A percentile compares a stretch with the other conserved stretches of the same genome.
Conservation (phyloP, 2,888 invertebrate genomes). For the Carterocephalus palaemon region DNA sequence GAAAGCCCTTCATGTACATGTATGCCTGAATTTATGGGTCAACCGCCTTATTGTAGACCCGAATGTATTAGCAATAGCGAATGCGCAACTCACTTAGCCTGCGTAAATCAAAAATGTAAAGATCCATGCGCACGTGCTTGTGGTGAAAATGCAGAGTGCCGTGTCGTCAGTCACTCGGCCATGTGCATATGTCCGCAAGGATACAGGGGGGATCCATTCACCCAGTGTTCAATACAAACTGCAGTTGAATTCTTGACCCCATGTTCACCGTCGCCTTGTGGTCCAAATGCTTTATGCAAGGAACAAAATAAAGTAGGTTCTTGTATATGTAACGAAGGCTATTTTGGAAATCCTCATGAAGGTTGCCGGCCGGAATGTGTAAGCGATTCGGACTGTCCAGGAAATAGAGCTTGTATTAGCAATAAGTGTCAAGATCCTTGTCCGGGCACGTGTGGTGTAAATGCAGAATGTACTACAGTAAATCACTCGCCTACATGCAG, state of each 20-base stretch:
- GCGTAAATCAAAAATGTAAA: conserved; percentile 85
- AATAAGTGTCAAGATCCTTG: conserved; percentile 88
- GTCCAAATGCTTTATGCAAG: conserved; percentile 83
- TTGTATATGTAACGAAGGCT: conserved; percentile 83
- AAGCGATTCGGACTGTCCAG: conserved; percentile 84
- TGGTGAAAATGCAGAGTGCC: conserved; percentile 84
- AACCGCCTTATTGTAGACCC: conserved; percentile 87
- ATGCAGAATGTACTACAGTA: conserved; percentile 84
- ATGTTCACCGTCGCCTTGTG: conserved; percentile 85
- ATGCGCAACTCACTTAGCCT: conserved; percentile 84
- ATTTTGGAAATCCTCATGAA: conserved; percentile 87
- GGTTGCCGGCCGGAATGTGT: conserved; percentile 88
- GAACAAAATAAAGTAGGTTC: conserved; percentile 84
- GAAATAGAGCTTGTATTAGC: conserved; percentile 84
- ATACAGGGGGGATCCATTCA: conserved; percentile 82
- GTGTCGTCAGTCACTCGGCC: conserved; percentile 87
- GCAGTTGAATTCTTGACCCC: conserved; percentile 77
- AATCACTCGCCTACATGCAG: conserved; percentile 85
- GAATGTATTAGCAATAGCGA: conserved; percentile 89
- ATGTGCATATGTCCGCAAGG: conserved; percentile 85
- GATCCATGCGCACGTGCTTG: conserved; percentile 87
- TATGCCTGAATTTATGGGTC: conserved; percentile 82
- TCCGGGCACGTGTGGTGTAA: conserved; percentile 85
- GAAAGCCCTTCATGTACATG: conserved; percentile 87
- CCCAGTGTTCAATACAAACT: conserved; percentile 72